These are phyloP conservation scores for Metellina segmentata DNA, from an alignment of 2,888 invertebrate genomes.

Conservation along the genomic window DNA sequence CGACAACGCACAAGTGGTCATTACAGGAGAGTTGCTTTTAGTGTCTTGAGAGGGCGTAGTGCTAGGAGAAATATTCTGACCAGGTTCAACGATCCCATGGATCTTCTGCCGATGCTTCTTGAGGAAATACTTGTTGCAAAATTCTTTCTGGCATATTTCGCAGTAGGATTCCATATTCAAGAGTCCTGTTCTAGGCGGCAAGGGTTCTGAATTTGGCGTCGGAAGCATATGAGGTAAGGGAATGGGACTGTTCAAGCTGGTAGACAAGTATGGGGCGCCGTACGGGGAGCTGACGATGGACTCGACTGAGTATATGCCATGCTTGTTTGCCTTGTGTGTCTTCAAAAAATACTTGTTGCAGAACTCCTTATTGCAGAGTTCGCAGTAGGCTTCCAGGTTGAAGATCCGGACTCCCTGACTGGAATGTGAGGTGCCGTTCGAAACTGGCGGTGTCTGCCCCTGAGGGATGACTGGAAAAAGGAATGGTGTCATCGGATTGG, in stretches of 20 bases:
- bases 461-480: constrained; percentile 78
- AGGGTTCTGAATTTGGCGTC: constrained; percentile 71
- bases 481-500: constrained; percentile 78
- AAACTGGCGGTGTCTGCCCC: constrained; percentile 70
- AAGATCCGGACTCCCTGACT: constrained; percentile 86
- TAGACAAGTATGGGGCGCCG: constrained; percentile 75
- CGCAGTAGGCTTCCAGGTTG: constrained; percentile 98
- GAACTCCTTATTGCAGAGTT: constrained; percentile 98
- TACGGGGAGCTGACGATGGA: constrained; percentile 77
- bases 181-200: constrained; percentile 67
- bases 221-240: constrained; percentile 75
- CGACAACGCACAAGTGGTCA: constrained; percentile 70
- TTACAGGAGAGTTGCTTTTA: constrained; percentile 74
- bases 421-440: constrained; percentile 74
- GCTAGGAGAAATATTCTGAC: constrained; percentile 69
- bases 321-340: constrained; percentile 98
- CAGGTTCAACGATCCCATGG: constrained; percentile 83
- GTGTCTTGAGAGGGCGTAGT: constrained; percentile 71
- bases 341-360: constrained; percentile 99
- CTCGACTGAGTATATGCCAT: constrained; percentile 91
- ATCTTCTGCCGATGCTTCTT: constrained; percentile 87
- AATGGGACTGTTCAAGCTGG: constrained; percentile 76
- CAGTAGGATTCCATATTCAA: constrained; percentile 80
- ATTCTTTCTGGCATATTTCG: constrained; percentile 85
- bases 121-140: constrained; percentile 85